Conservation (phyloP, 2,797 vertebrate genomes). For the Oryzias sinensis region DNA sequence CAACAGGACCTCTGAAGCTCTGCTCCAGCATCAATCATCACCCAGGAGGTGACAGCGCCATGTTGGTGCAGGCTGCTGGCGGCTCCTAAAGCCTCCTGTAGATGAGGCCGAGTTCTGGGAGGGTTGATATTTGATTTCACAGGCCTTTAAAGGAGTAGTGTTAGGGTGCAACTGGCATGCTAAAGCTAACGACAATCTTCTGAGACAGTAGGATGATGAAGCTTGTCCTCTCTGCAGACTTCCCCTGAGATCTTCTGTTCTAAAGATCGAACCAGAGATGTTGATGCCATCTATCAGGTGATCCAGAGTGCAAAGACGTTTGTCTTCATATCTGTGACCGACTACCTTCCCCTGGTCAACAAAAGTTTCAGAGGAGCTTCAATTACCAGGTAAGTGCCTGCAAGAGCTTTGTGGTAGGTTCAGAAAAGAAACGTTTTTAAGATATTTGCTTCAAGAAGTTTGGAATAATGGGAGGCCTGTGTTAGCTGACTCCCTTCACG, state of each 20-base stretch:
- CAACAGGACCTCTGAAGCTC: constrained; percentile 42
- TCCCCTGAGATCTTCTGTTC: constrained; percentile 89
- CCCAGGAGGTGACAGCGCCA: constrained; percentile 38
- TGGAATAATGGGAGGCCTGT: no score
- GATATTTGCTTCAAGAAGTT: no score
- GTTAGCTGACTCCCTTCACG: no score
- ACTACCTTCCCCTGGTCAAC: constrained; percentile 87
- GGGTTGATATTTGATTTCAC: constrained; percentile 12
- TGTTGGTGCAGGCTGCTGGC: constrained; percentile 39
- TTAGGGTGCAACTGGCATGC: no score
- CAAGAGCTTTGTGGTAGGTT: background rate
- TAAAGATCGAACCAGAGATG: constrained; percentile 86
- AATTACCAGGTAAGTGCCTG: constrained; percentile 48
- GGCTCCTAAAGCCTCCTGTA: constrained; percentile 15
- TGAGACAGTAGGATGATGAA: background rate
- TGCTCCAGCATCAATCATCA: constrained; percentile 59
- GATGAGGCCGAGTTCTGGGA: constrained; percentile 25
- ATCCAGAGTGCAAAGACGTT: constrained; percentile 87
- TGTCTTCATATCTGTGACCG: constrained; percentile 87
- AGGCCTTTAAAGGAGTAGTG: background rate
- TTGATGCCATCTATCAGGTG: constrained; percentile 89
- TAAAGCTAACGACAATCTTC: no score
- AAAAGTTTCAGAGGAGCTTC: constrained; percentile 80
- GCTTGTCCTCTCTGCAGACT: constrained; percentile 74
- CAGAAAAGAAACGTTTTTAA: no score